Evolutionary conservation across 1,140 invertebrate species (phyloP).

Genomic region (Mamestra configurata): DNA sequence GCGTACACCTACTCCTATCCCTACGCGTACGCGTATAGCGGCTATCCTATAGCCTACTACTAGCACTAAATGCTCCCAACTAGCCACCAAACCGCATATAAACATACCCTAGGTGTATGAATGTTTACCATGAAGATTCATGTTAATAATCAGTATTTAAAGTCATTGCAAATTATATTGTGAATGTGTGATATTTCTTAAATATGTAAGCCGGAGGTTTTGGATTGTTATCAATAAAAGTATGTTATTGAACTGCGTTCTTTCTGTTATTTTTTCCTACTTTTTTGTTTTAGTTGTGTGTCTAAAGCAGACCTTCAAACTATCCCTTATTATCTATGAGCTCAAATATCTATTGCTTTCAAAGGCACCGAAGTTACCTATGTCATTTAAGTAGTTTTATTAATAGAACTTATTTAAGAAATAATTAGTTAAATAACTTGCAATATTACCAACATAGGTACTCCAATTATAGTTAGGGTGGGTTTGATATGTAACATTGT

Average conservation of each 20-base stretch:
- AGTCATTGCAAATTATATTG: conserved; percentile 2
- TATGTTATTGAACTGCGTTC: background rate
- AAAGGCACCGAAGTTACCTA: no score
- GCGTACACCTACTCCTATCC: conserved; percentile 80
- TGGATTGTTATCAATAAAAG: conserved; percentile 22
- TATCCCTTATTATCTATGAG: no score
- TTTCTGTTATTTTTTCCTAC: background rate
- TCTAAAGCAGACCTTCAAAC: no score
- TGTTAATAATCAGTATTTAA: conserved; percentile 16
- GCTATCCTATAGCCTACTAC: conserved; percentile 69
- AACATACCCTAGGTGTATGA: background rate
- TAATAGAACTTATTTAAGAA: no score
- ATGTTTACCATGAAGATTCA: background rate
- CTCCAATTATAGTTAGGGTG: no score
- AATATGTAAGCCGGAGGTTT: conserved; percentile 1
- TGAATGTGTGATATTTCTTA: conserved; percentile 8
- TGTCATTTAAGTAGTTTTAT: background rate
- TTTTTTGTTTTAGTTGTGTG: no score
- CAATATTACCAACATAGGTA: no score
- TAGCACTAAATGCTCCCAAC: background rate
- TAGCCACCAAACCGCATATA: conserved; percentile 1
- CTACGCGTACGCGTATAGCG: conserved; percentile 79
- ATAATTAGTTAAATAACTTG: no score
- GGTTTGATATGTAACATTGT: background rate
- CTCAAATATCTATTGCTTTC: no score